Conservation (phyloP, 2,888 invertebrate genomes). For the Oxytorus armatus region DNA sequence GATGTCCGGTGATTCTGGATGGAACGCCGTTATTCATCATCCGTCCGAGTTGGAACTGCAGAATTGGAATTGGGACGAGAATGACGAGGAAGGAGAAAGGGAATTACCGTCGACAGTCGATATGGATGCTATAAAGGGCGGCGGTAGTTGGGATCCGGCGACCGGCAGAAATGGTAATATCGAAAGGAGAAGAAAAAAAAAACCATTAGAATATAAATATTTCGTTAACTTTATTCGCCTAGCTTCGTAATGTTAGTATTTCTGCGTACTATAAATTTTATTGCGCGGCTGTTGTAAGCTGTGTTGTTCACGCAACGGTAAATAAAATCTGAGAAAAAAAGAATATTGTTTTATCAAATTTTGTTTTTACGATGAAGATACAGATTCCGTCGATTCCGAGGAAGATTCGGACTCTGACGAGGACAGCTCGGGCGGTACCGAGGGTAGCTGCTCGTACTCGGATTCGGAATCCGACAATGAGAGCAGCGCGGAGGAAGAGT, state of each 20-base stretch:
- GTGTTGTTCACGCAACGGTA: too few relatives aligned
- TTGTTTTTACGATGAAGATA: slow-evolving; percentile 74
- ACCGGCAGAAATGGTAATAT: slow-evolving; percentile 80
- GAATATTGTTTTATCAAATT: neutral
- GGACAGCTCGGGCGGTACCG: slow-evolving; percentile 83
- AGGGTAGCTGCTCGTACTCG: slow-evolving; percentile 83
- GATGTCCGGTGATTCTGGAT: slow-evolving; percentile 85
- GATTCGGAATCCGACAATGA: slow-evolving; percentile 83
- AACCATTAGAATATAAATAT: too few relatives aligned
- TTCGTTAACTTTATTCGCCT: neutral
- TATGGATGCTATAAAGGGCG: slow-evolving; percentile 88
- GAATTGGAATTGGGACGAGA: slow-evolving; percentile 84
- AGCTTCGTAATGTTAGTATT: neutral
- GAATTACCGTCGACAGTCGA: slow-evolving; percentile 88
- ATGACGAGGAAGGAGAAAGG: slow-evolving; percentile 87
- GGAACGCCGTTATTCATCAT: slow-evolving; percentile 87
- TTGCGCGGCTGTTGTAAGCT: too few relatives aligned
- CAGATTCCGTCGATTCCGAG: slow-evolving; percentile 84
- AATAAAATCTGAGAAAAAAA: slow-evolving; percentile 8
- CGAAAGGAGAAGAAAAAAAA: slow-evolving; percentile 4
- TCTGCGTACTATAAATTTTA: too few relatives aligned
- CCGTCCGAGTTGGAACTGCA: slow-evolving; percentile 85
- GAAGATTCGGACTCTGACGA: slow-evolving; percentile 85
- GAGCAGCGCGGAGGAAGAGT: slow-evolving; percentile 80
- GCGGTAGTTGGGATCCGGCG: slow-evolving; percentile 83